phyloP scores from a whole-genome alignment of 1,140 invertebrate species.

The Platyura marginata region DNA sequence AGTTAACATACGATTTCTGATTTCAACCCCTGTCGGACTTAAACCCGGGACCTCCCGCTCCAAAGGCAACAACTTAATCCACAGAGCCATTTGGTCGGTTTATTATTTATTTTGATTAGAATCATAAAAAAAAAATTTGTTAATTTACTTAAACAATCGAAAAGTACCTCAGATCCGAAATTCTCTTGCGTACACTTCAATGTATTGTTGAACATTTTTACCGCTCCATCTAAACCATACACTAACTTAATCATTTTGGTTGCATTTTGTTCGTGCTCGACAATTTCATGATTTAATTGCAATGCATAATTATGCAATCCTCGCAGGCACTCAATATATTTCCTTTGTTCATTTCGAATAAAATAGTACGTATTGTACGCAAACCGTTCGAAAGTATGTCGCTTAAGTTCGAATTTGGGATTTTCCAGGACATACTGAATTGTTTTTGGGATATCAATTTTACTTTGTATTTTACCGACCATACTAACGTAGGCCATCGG shows the following conservation, averaged over 20 bases:
- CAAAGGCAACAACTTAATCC: too few species aligned
- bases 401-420: not conserved
- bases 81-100: too few species aligned
- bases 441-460: too few species aligned
- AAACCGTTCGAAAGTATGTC: not conserved
- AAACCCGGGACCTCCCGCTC: too few species aligned
- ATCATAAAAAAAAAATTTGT: too few species aligned
- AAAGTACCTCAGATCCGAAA: not conserved
- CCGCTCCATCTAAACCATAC: not conserved
- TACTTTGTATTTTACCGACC: not conserved
- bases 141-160: not conserved
- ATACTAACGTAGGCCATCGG: conserved; percentile 1
- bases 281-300: not conserved
- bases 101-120: too few species aligned
- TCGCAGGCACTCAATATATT: not conserved
- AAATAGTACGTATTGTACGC: not conserved
- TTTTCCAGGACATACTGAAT: not conserved
- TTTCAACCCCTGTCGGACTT: too few species aligned
- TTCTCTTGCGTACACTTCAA: not conserved
- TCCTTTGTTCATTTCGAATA: not conserved
- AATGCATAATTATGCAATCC: not conserved
- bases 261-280: not conserved
- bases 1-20: too few species aligned
- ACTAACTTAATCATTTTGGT: not conserved
- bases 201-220: not conserved